Conservation (phyloP, 2,113 vertebrate species). For the Oncorhynchus tshawytscha region DNA sequence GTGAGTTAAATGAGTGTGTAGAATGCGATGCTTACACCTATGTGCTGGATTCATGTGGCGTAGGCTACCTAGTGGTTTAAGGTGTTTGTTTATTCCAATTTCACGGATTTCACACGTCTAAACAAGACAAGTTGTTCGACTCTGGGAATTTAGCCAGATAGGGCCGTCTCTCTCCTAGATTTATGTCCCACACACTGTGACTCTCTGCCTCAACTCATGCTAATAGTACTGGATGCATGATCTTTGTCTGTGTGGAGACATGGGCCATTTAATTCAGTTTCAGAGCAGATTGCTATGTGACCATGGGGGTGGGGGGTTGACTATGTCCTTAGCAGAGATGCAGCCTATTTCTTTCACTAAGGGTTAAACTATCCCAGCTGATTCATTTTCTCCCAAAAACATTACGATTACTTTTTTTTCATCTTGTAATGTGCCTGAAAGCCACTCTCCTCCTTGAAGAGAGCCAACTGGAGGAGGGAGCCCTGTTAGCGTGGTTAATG, state of each 20-base stretch:
- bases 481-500: slow-evolving; percentile 16
- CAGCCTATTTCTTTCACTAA: slow-evolving; percentile 26
- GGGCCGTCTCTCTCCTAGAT: background rate
- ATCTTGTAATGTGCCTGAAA: slow-evolving; percentile 16
- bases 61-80: slow-evolving; percentile 10
- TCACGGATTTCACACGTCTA: slow-evolving; percentile 34
- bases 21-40: slow-evolving; percentile 34
- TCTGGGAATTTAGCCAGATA: slow-evolving; percentile 37
- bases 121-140: slow-evolving; percentile 36
- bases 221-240: slow-evolving; percentile 4
- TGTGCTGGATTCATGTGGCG: slow-evolving; percentile 32
- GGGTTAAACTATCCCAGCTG: background rate
- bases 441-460: slow-evolving; percentile 9
- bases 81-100: slow-evolving; percentile 32
- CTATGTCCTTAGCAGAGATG: background rate
- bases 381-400: slow-evolving; percentile 20
- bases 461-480: slow-evolving; percentile 34
- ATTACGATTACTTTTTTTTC: slow-evolving; percentile 18
- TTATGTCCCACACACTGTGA: background rate
- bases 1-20: slow-evolving; percentile 35
- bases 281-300: background rate
- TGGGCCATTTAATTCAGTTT: slow-evolving; percentile 14
- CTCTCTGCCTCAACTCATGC: slow-evolving; percentile 24
- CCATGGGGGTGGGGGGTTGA: background rate
- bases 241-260: slow-evolving; percentile 12